Conservation (phyloP, 2,888 invertebrate genomes). For the Xiphydria camelus region DNA sequence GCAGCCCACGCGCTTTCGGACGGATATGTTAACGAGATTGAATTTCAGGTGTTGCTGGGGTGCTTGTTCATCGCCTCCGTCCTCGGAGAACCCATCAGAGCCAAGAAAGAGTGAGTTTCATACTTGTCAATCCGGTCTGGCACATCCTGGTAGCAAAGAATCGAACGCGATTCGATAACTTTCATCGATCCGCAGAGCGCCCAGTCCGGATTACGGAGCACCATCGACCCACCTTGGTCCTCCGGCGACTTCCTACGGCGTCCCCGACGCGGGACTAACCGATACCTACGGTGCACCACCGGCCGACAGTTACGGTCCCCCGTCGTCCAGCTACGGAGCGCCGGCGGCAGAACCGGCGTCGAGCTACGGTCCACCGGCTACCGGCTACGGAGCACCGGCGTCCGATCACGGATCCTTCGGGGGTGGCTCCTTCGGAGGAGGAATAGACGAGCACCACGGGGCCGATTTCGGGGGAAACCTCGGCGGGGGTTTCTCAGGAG, state of each 20-base stretch:
- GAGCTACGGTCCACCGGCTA: slow-evolving; percentile 24
- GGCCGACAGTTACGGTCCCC: slow-evolving; percentile 22
- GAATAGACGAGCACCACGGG: slow-evolving; percentile 48
- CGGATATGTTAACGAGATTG: too few species aligned
- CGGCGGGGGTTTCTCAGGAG: slow-evolving; percentile 17
- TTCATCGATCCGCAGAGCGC: slow-evolving; percentile 37
- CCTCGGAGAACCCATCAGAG: slow-evolving; percentile 48
- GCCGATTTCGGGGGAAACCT: slow-evolving; percentile 41
- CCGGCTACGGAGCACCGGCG: slow-evolving; percentile 34
- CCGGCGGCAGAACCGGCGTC: slow-evolving; percentile 23
- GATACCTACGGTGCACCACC: slow-evolving; percentile 21
- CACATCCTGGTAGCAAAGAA: too few species aligned
- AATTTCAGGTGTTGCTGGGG: slow-evolving; percentile 66
- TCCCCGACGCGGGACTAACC: slow-evolving; percentile 13
- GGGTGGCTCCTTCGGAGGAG: slow-evolving; percentile 7
- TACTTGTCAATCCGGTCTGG: too few species aligned
- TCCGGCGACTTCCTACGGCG: slow-evolving; percentile 31
- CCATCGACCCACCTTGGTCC: slow-evolving; percentile 21
- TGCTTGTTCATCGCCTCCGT: slow-evolving; percentile 61
- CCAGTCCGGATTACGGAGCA: slow-evolving; percentile 35
- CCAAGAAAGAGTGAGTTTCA: slow-evolving; percentile 47
- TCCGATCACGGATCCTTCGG: slow-evolving; percentile 13
- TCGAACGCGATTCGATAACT: too few species aligned
- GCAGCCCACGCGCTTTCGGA: too few species aligned
- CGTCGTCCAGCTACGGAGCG: slow-evolving; percentile 31